Conservation (phyloP, 2,888 invertebrate genomes). For the Hesperia comma region DNA sequence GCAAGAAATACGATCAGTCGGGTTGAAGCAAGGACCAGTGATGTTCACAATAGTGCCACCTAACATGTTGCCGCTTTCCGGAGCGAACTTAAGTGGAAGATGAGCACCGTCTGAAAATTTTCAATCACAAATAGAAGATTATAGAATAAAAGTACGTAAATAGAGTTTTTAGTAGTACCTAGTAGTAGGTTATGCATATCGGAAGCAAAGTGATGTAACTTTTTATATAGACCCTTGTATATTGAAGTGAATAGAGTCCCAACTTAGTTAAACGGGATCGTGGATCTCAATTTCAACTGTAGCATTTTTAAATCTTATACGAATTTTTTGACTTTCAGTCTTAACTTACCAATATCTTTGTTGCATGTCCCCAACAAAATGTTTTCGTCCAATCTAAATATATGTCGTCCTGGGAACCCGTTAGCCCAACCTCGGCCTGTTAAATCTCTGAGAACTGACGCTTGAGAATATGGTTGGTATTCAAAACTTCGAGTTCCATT, state of each 20-base stretch:
- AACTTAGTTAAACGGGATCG: too few relatives aligned
- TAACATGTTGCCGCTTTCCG: conserved; percentile 98
- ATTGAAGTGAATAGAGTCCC: too few relatives aligned
- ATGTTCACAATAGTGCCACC: conserved; percentile 98
- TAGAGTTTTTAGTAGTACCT: too few relatives aligned
- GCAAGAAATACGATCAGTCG: conserved; percentile 90
- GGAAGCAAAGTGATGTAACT: too few relatives aligned
- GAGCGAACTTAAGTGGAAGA: conserved; percentile 93
- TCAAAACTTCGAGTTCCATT: conserved; percentile 95
- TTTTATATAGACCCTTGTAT: too few relatives aligned
- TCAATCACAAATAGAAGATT: neutral
- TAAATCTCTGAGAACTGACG: conserved; percentile 92
- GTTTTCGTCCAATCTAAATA: conserved; percentile 97
- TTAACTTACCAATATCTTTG: conserved; percentile 89
- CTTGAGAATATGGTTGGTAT: conserved; percentile 95
- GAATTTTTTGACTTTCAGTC: too few relatives aligned
- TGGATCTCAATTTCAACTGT: too few relatives aligned
- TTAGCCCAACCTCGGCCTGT: conserved; percentile 94
- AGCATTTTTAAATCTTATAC: too few relatives aligned
- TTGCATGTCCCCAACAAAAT: conserved; percentile 97
- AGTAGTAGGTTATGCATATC: too few relatives aligned
- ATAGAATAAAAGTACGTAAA: too few relatives aligned
- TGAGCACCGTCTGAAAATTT: conserved; percentile 88
- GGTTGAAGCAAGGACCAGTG: conserved; percentile 96
- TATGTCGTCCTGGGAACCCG: conserved; percentile 94